These are phyloP conservation scores for Sorex maritimensis DNA, from an alignment of 2,797 vertebrate species.

Conservation along the genomic window DNA sequence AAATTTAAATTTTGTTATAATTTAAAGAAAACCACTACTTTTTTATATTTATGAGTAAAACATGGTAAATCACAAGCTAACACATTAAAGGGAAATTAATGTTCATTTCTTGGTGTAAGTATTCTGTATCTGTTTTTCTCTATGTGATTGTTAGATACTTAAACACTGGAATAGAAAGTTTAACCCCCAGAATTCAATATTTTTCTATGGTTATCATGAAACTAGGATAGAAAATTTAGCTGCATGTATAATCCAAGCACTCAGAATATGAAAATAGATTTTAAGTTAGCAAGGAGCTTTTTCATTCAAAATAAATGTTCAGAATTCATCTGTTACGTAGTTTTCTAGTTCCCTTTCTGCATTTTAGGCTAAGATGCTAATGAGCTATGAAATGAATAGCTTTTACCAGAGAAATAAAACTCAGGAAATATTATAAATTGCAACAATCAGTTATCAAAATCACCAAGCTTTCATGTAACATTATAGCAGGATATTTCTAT, in stretches of 20 bases:
- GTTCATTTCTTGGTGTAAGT: not conserved
- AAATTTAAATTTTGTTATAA: too few relatives aligned
- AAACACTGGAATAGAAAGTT: not conserved
- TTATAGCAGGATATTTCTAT: not conserved
- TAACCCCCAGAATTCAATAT: not conserved
- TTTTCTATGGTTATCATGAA: not conserved
- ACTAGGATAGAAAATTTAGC: conserved; percentile 8
- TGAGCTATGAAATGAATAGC: conserved; percentile 20
- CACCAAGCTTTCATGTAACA: not conserved
- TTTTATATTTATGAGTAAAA: not conserved
- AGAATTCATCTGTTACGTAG: not conserved
- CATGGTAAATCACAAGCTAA: not conserved
- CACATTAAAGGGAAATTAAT: not conserved
- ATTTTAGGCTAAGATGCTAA: conserved; percentile 53
- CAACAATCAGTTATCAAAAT: conserved; percentile 54
- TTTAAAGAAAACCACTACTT: not conserved
- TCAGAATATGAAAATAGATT: not conserved
- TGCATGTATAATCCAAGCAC: not conserved
- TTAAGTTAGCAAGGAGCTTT: conserved; percentile 36
- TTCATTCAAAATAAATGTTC: not conserved
- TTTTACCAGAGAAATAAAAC: conserved; percentile 39
- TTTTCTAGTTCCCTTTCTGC: not conserved
- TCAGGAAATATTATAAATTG: conserved; percentile 17
- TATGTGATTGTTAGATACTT: not conserved
- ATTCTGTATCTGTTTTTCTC: too few relatives aligned